These are phyloP conservation scores for Alosa alosa DNA, from an alignment of 2,113 vertebrate species.

Conservation along the genomic window DNA sequence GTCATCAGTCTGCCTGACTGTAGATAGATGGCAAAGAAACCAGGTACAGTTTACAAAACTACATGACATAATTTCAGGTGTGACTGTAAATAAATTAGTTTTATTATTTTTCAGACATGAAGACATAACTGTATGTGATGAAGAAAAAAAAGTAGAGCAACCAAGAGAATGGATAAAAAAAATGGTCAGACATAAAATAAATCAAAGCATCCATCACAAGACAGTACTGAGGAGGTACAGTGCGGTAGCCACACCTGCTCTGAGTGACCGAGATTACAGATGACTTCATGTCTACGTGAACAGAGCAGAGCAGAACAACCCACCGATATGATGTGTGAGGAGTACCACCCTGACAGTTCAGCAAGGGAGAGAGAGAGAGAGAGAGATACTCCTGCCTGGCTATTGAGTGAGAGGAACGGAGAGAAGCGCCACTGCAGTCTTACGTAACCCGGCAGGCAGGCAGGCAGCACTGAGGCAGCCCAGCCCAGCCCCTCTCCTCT, in stretches of 20 bases:
- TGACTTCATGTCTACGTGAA: not conserved
- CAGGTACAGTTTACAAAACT: not conserved
- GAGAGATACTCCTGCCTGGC: not conserved
- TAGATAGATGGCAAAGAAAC: not conserved
- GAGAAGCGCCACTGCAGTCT: not conserved
- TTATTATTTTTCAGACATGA: not conserved
- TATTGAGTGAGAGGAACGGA: not conserved
- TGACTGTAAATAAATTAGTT: not conserved
- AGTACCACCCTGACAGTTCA: not conserved
- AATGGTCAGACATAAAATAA: not conserved
- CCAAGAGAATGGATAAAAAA: not conserved
- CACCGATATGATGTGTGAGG: not conserved
- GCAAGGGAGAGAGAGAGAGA: not conserved
- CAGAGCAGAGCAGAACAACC: not conserved
- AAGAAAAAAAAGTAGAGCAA: not conserved
- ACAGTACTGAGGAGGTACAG: not conserved
- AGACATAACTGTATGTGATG: not conserved
- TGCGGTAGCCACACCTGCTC: not conserved
- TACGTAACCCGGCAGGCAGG: not conserved
- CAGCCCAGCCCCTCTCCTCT: not conserved
- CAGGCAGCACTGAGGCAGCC: not conserved
- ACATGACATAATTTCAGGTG: not conserved
- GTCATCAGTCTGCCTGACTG: not conserved
- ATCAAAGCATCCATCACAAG: not conserved
- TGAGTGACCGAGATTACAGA: not conserved